phyloP scores from a whole-genome alignment of 2,888 invertebrate genomes.

The Eristalinus aeneus region DNA sequence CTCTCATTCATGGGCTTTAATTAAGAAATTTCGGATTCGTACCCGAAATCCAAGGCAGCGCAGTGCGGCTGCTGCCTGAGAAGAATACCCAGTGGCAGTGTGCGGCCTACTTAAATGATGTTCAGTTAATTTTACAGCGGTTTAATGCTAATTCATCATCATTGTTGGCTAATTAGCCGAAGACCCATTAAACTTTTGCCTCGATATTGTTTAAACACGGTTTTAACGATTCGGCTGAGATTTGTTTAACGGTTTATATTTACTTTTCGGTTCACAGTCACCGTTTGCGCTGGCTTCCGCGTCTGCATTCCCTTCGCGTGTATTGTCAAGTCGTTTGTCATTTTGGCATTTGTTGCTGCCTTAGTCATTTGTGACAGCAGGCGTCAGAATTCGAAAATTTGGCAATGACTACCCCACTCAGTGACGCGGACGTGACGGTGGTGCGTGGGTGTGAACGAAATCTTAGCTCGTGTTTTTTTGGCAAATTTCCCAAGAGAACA shows the following conservation, averaged over 20 bases:
- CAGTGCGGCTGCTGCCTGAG: not conserved
- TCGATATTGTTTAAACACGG: constrained; percentile 41
- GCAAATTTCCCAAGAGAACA: constrained; percentile 63
- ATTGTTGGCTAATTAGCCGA: constrained; percentile 47
- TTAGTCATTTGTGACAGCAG: constrained; percentile 22
- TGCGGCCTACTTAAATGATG: constrained; percentile 5
- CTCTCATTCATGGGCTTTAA: not conserved
- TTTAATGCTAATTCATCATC: constrained; percentile 51
- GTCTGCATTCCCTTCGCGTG: not conserved
- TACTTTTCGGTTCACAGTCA: too few species aligned
- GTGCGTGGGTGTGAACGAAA: constrained; percentile 14
- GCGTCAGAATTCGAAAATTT: constrained; percentile 43
- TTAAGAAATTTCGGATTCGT: not conserved
- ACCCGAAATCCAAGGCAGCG: not conserved
- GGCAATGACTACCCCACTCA: not conserved
- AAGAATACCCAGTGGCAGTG: not conserved
- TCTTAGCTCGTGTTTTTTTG: constrained; percentile 40
- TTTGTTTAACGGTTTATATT: not conserved
- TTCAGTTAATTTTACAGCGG: constrained; percentile 37
- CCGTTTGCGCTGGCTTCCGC: constrained; percentile 1
- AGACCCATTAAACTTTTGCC: constrained; percentile 50
- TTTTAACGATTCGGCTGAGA: constrained; percentile 29
- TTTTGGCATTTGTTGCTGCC: constrained; percentile 23
- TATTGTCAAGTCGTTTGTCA: not conserved
- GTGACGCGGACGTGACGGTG: not conserved